Conservation (phyloP, 2,797 vertebrate genomes). For the Lepus oiostolus region DNA sequence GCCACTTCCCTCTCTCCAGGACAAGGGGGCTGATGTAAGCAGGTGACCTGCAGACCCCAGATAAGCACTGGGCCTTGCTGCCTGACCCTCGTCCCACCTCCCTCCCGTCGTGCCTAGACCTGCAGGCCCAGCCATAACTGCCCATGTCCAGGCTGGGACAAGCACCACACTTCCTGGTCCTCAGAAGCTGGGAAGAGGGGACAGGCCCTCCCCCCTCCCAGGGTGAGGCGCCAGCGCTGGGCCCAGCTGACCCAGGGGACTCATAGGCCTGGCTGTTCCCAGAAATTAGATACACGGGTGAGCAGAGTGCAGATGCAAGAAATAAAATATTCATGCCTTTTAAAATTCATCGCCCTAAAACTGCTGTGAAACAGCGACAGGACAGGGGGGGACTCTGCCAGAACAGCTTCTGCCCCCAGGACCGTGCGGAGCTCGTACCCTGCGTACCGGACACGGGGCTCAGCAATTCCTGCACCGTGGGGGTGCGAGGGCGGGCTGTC, state of each 20-base stretch:
- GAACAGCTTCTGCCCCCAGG: background rate
- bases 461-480: background rate
- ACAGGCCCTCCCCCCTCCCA: background rate
- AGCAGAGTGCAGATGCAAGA: background rate
- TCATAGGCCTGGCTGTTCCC: background rate
- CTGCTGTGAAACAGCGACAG: background rate
- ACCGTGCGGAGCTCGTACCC: too few species aligned
- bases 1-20: background rate
- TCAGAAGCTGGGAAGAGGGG: background rate
- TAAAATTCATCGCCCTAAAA: conserved; percentile 26
- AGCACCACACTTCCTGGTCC: background rate
- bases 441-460: background rate
- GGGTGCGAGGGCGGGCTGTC: background rate
- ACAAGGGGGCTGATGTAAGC: background rate
- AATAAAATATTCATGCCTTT: conserved; percentile 67
- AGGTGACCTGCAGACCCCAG: rapidly evolving
- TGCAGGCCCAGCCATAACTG: background rate
- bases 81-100: too few species aligned
- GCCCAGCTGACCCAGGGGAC: background rate
- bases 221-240: background rate
- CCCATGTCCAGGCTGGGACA: background rate
- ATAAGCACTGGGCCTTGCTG: too few species aligned
- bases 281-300: background rate
- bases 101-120: background rate
- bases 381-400: background rate